Base-by-base conservation (phyloP, 2,888 invertebrate species). In the Pachliopta kotzebuea region DNA sequence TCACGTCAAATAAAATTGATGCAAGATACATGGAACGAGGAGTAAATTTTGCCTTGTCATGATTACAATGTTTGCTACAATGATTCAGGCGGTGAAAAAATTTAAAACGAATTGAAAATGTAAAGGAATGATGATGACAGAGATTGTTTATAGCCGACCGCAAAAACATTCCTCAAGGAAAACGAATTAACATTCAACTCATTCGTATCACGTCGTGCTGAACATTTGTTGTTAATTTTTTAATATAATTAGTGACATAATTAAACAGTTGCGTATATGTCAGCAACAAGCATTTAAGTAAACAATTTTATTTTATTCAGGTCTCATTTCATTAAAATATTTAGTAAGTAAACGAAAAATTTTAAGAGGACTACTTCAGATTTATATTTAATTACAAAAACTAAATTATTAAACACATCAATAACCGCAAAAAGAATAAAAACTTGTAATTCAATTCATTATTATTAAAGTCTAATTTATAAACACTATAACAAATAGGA, bases 101-200 rank as follows among this genome's bases (percentile, higher is more conserved):
- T n/a, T 37, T 37, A 45, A 45, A 45, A 45, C 45, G 45, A 45
- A 45, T 45, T n/a, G 45, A 45, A 45, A 45, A 45, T 45, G 18
- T 45, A 7, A 45, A n/a, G 6, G 18, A n/a, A 45, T n/a, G 45
- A 6, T 7, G 8, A 45, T 45, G 52, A 21, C 11, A 20, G n/a
- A 45, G 37, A 37, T 37, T 37, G 26, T 37, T 37, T 37, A 1
- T n/a, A n/a, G n/a, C 18, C n/a, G 45, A 8, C 45, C 8, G 45
- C 6, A 45, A n/a, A 45, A 45, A 45, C n/a, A n/a, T 6, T 45
- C 45, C 3, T n/a, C n/a, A 45, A 45, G n/a, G 45, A 45, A n/a
- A 45, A 45, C n/a, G n/a, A 45, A 45, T n/a, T 45, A 18, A n/a
- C n/a, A 45, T 45, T 45, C 45, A 45, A n/a, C 18, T 0, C 45